Base-by-base conservation (phyloP, 2,888 invertebrate genomes). In the Phania funesta region DNA sequence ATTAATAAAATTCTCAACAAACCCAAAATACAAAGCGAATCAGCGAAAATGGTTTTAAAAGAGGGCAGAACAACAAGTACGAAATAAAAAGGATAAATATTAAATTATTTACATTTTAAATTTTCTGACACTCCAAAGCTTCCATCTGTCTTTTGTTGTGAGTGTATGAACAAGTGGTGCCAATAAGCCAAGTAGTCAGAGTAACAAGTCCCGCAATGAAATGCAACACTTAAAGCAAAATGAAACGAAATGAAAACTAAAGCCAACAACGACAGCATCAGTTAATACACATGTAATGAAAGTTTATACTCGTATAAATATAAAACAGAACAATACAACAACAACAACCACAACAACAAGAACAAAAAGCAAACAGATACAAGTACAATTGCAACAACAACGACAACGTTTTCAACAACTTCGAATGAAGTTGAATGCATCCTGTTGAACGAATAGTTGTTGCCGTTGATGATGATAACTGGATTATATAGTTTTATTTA, bases 101-200 rank as follows among this genome's bases (percentile, higher is more conserved):
- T 75, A 75, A 75, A 75, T 80, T 75, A 71, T 80, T 71, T 80
- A 80, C 75, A 76, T 76, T 80, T 82, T 74, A 77, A 82, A 82
- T 74, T 74, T 56, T 77, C 50, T 52, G 81, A 74, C 81, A 77
- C 81, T 77, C 65, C 38, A 35, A 52, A 74, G 44, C 54, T 68
- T 35, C 48, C 50, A 64, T 50, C 50, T 50, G 50, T 44, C 22
- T 20, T 41, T 73, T n/a, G 18, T 32, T 71, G 26, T 20, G n/a
- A 56, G 35, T 41, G 8, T 46, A 58, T 56, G 50, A 41, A 44
- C 80, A 76, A 75, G 74, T 68, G 74, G 48, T 74, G 62, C 56
- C 75, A 76, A 71, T 67, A 75, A 80, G 80, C 71, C 80, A 80
- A 80, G 24, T 64, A 68, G 67, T 74, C 75, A 58, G 29, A 41